Conservation (phyloP, 2,113 vertebrate species). For the Oxyruncus cristatus region DNA sequence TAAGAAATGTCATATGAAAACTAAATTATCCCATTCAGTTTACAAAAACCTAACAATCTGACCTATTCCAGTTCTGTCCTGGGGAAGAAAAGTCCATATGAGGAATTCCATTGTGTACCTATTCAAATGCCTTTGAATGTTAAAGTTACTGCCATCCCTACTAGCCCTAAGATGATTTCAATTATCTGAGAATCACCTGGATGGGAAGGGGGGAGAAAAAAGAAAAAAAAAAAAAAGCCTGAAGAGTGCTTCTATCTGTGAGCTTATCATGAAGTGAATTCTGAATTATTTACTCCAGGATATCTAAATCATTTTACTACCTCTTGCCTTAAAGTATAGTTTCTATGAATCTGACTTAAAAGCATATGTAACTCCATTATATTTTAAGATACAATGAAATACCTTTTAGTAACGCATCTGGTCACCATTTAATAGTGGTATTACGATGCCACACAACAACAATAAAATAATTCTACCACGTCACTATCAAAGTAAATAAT, state of each 20-base stretch:
- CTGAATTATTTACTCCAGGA: not conserved
- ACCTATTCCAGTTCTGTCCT: not conserved
- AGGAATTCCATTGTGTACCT: not conserved
- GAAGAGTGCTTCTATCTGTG: not conserved
- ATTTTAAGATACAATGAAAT: not conserved
- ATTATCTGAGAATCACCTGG: not conserved
- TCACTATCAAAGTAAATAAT: not conserved
- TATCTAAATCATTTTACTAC: not conserved
- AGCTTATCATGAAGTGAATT: not conserved
- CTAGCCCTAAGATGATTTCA: not conserved
- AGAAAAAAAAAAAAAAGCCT: fast-evolving
- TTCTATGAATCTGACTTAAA: not conserved
- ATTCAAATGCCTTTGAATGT: not conserved
- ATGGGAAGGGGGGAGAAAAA: not conserved
- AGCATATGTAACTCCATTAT: not conserved
- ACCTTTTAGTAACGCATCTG: not conserved
- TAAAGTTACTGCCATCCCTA: not conserved
- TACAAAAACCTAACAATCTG: not conserved
- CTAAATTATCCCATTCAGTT: not conserved
- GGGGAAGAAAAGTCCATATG: not conserved
- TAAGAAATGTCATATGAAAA: not conserved
- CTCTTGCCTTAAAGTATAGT: not conserved
- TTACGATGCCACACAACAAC: not conserved
- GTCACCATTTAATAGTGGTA: not conserved
- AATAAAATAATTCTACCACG: not conserved